A percentile compares a stretch with the other conserved stretches of the same genome.
phyloP scores from a whole-genome alignment of 2,113 vertebrate genomes.

The Thryonomys swinderianus region DNA sequence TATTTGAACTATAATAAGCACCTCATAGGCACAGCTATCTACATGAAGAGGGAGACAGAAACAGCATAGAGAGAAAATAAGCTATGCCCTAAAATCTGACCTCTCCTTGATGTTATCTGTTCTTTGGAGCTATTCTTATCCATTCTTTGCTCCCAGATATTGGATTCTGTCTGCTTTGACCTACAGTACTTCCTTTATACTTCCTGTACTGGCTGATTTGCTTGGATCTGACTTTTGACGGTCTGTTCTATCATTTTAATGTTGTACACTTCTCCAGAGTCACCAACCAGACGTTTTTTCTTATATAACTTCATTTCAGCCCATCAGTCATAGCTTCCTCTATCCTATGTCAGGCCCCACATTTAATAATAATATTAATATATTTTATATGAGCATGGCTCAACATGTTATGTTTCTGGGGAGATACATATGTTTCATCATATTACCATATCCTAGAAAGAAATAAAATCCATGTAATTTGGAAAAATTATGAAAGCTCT shows the following conservation, averaged over 20 bases:
- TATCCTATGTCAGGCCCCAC: background rate
- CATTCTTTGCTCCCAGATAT: background rate
- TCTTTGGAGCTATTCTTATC: background rate
- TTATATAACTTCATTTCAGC: constrained; percentile 13
- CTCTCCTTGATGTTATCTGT: background rate
- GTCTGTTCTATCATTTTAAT: background rate
- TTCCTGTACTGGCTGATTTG: background rate
- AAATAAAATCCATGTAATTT: constrained; percentile 44
- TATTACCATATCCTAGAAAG: background rate
- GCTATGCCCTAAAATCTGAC: background rate
- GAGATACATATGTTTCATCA: background rate
- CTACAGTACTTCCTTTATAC: background rate
- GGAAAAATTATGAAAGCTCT: constrained; percentile 9
- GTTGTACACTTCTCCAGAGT: constrained; percentile 13
- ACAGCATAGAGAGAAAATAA: background rate
- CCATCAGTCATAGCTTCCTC: background rate
- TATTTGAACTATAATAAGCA: constrained; percentile 3
- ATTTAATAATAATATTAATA: background rate
- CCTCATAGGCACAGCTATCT: background rate
- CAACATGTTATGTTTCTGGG: background rate
- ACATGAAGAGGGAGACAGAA: background rate
- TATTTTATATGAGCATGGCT: background rate
- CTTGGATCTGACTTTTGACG: constrained; percentile 8
- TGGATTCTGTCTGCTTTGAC: background rate
- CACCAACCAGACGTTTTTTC: background rate